Evolutionary conservation across 2,113 vertebrate species (phyloP).

Genomic region (Picathartes gymnocephalus): DNA sequence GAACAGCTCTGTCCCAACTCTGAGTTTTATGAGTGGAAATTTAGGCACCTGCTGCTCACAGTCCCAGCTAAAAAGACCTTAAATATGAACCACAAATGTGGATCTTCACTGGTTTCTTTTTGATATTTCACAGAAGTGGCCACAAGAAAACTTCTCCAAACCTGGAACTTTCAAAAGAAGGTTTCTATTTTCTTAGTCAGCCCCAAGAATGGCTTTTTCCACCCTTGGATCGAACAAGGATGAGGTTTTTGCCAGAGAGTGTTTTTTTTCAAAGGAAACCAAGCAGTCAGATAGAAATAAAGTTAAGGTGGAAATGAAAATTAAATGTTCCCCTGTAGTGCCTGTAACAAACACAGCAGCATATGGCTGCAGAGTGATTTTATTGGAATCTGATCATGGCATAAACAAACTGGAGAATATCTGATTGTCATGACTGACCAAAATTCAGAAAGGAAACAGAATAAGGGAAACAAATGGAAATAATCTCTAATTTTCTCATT

Average conservation of each 20-base stretch:
- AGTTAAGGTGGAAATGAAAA: neutral
- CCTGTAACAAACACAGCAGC: neutral
- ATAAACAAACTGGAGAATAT: neutral
- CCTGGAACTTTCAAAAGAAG: neutral
- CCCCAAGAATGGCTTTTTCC: neutral
- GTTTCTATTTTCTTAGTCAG: neutral
- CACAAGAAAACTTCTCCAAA: neutral
- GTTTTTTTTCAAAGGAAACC: neutral
- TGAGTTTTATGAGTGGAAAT: neutral
- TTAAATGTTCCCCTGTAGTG: neutral
- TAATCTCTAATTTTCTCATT: neutral
- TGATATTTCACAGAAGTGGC: neutral
- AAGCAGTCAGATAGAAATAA: neutral
- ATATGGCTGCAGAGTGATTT: neutral
- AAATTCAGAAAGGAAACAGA: neutral
- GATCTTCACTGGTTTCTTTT: neutral
- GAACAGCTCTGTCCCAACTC: neutral
- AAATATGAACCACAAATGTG: neutral
- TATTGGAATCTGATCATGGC: neutral
- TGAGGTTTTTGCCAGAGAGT: neutral
- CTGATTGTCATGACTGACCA: neutral
- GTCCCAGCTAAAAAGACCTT: neutral
- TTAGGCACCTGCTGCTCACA: neutral
- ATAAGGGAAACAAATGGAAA: neutral
- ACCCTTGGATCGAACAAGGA: neutral